A percentile compares a stretch with the other conserved stretches of the same genome.
Conservation (phyloP, 2,113 vertebrate species). For the Ardeotis arabs region DNA sequence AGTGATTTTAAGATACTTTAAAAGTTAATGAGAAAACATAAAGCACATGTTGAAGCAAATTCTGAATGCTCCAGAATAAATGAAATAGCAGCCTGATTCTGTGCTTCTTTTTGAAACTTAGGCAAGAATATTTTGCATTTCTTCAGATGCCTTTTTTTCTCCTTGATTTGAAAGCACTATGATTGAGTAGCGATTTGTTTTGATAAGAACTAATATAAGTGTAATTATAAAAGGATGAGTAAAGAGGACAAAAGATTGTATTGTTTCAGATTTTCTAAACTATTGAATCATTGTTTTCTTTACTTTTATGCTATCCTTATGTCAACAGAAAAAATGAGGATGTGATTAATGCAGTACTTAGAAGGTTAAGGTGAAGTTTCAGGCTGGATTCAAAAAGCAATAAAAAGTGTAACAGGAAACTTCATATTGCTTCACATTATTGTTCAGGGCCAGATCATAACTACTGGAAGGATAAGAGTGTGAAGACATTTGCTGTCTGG, state of each 20-base stretch:
- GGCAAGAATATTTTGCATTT: not conserved
- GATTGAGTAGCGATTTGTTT: conserved; percentile 18
- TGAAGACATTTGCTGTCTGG: conserved; percentile 67
- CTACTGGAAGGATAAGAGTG: conserved; percentile 56
- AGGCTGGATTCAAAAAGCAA: conserved; percentile 61
- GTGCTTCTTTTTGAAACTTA: not conserved
- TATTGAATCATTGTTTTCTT: not conserved
- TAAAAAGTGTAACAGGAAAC: conserved; percentile 76
- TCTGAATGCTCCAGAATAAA: not conserved
- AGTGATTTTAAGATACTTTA: not conserved
- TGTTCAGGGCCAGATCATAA: conserved; percentile 73
- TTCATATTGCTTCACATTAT: conserved; percentile 74
- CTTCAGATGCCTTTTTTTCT: not conserved
- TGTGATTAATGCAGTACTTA: not conserved
- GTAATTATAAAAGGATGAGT: not conserved
- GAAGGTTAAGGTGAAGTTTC: not conserved
- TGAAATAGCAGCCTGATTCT: not conserved
- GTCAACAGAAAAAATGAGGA: not conserved
- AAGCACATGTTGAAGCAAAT: not conserved
- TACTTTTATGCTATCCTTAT: not conserved
- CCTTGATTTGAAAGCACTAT: not conserved
- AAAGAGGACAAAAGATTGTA: not conserved
- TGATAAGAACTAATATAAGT: not conserved
- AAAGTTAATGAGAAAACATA: not conserved
- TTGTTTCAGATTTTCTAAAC: not conserved